These are phyloP conservation scores for Drosophila parvula DNA, from an alignment of 1,140 invertebrate species.

Conservation along the genomic window DNA sequence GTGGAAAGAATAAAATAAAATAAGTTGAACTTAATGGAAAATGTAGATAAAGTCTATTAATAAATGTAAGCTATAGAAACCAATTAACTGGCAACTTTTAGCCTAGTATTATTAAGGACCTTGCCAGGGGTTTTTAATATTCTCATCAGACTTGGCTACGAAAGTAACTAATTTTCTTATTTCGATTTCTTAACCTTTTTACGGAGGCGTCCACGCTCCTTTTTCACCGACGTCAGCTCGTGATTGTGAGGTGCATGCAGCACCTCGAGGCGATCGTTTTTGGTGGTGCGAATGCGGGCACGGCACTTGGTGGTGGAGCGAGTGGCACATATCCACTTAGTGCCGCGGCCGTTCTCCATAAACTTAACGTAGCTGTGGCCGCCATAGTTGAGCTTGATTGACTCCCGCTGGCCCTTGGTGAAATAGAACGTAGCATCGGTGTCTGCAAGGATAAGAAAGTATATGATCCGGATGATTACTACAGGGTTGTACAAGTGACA, in stretches of 20 bases:
- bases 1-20: neutral
- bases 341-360: constrained; percentile 76
- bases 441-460: constrained; percentile 46
- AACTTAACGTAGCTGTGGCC: constrained; percentile 77
- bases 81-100: neutral
- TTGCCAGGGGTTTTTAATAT: neutral
- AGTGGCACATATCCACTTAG: constrained; percentile 80
- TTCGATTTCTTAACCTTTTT: constrained; percentile 8
- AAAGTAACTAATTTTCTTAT: neutral
- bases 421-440: constrained; percentile 46
- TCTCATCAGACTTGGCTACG: constrained; percentile 1
- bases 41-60: neutral
- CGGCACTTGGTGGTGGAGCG: constrained; percentile 78
- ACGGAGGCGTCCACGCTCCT: neutral
- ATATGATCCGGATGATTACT: constrained; percentile 34
- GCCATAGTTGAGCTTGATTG: constrained; percentile 73
- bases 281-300: constrained; percentile 70
- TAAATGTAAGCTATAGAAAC: neutral
- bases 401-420: constrained; percentile 73
- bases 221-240: constrained; percentile 5
- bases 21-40: neutral
- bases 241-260: constrained; percentile 71
- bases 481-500: neutral
- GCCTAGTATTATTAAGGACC: neutral
- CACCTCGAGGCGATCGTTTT: constrained; percentile 60